A percentile compares a stretch with the other conserved stretches of the same genome.
Conservation (phyloP, 2,888 invertebrate genomes). For the Amblyjoppa fuscipennis region DNA sequence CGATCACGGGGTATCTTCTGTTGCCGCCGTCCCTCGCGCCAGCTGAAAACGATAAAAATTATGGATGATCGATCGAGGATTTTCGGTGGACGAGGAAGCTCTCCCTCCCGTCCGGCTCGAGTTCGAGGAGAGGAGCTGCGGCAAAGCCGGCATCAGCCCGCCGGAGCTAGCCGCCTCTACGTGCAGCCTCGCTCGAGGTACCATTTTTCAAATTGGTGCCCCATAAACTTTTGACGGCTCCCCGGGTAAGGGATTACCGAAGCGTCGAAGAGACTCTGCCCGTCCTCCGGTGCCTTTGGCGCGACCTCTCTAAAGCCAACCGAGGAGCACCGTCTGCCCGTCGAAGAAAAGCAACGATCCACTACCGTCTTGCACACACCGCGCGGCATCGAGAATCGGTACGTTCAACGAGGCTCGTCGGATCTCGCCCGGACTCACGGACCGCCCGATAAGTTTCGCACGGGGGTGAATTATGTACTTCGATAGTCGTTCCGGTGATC, state of each 20-base stretch:
- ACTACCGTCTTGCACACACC: slow-evolving; percentile 6
- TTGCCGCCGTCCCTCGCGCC: slow-evolving; percentile 81
- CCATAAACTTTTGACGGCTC: slow-evolving; percentile 74
- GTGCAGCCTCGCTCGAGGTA: slow-evolving; percentile 53
- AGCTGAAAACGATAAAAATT: slow-evolving; percentile 75
- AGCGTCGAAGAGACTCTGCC: slow-evolving; percentile 45
- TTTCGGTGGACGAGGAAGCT: slow-evolving; percentile 5
- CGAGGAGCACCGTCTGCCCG: slow-evolving; percentile 15
- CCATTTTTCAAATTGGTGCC: slow-evolving; percentile 74
- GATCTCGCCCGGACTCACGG: background rate
- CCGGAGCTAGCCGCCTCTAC: slow-evolving; percentile 4
- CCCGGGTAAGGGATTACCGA: slow-evolving; percentile 71
- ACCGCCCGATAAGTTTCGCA: slow-evolving; percentile 27
- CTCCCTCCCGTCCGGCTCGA: background rate
- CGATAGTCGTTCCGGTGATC: slow-evolving; percentile 64
- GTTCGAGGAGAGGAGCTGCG: background rate
- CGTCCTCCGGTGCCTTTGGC: background rate
- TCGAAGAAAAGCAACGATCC: slow-evolving; percentile 58
- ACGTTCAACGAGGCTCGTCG: slow-evolving; percentile 11
- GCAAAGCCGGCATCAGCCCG: slow-evolving; percentile 43
- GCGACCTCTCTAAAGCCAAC: background rate
- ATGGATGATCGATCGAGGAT: slow-evolving; percentile 76
- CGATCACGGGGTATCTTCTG: slow-evolving; percentile 94
- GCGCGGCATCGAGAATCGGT: slow-evolving; percentile 8
- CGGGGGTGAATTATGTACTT: slow-evolving; percentile 62